Percentiles rank a stretch among this genome's conserved stretches.
Evolutionary conservation across 1,140 invertebrate genomes (phyloP).

Genomic region (Dysdera silvatica): DNA sequence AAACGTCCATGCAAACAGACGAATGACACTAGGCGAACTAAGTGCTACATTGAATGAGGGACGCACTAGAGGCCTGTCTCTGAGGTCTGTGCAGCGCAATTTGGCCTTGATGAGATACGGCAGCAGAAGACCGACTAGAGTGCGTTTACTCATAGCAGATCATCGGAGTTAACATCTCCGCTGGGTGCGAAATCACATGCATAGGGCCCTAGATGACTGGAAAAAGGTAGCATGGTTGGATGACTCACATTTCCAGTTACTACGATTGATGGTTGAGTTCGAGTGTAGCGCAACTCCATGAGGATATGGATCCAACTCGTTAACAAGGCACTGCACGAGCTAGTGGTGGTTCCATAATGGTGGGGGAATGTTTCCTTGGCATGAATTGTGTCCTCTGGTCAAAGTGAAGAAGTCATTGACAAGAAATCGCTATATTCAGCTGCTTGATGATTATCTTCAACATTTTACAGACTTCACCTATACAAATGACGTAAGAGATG

Average conservation of each 20-base stretch:
- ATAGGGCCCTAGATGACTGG: neutral
- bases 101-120: neutral
- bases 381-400: neutral
- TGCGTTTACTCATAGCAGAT: neutral
- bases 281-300: neutral
- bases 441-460: neutral
- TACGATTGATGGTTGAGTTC: neutral
- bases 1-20: too few relatives aligned
- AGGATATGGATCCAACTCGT: neutral
- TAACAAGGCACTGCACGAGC: neutral
- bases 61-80: neutral
- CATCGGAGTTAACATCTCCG: neutral
- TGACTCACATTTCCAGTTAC: neutral
- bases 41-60: neutral
- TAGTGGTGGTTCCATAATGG: neutral
- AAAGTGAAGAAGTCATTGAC: neutral
- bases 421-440: neutral
- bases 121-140: neutral
- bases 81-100: neutral
- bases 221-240: neutral
- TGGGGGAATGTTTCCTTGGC: neutral
- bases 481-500: neutral
- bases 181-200: neutral
- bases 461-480: neutral
- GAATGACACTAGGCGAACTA: neutral